Conservation (phyloP, 2,113 vertebrate species). For the Xiphorhynchus elegans region DNA sequence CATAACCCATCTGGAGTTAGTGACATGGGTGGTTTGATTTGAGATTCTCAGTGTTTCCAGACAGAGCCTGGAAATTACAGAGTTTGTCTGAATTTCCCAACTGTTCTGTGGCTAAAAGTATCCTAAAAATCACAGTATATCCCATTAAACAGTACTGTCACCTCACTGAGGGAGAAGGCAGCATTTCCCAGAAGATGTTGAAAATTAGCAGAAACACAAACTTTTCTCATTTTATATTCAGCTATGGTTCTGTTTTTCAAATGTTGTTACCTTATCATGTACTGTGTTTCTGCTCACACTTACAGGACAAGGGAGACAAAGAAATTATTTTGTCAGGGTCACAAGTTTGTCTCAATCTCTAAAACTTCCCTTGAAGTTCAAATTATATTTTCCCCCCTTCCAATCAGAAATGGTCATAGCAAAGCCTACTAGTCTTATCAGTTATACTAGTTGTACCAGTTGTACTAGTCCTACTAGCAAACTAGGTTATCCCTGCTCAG, state of each 20-base stretch:
- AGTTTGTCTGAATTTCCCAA: background rate
- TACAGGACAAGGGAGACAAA: background rate
- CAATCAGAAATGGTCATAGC: background rate
- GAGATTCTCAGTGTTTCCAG: background rate
- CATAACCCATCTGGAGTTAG: background rate
- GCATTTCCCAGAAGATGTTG: slow-evolving; percentile 6
- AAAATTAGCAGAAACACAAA: background rate
- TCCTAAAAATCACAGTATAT: background rate
- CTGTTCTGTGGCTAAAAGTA: background rate
- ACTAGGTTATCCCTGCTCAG: background rate
- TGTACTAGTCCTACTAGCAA: background rate
- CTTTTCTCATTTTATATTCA: background rate
- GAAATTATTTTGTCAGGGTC: background rate
- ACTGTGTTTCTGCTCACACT: background rate
- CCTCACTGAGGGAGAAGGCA: background rate
- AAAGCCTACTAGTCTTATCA: background rate
- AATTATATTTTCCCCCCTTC: background rate
- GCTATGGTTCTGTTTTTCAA: background rate
- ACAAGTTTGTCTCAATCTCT: background rate
- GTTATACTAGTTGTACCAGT: background rate
- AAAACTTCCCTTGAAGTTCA: background rate
- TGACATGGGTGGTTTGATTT: background rate
- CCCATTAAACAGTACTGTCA: background rate
- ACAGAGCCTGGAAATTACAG: background rate
- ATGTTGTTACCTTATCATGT: background rate